phyloP scores from a whole-genome alignment of 92 coral and sea anemone species.

The Phymanthus crucifer region DNA sequence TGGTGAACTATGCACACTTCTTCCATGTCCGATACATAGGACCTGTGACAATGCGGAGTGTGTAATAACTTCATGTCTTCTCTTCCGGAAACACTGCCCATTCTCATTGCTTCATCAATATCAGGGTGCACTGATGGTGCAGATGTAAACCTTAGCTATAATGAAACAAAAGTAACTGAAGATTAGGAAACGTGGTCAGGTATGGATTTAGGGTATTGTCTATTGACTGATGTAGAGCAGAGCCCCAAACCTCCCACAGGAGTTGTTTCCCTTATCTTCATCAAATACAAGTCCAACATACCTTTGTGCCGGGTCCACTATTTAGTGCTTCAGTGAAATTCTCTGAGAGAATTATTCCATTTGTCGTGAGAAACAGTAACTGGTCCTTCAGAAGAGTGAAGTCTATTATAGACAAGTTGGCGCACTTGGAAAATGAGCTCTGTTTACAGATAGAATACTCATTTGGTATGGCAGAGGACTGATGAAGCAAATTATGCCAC shows the following conservation, averaged over 20 bases:
- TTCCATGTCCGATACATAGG: slow-evolving; percentile 38
- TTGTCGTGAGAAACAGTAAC: slow-evolving; percentile 75
- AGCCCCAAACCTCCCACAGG: too few species aligned
- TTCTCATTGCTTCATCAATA: slow-evolving; percentile 48
- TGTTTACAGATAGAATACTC: slow-evolving; percentile 76
- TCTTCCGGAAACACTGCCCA: slow-evolving; percentile 21
- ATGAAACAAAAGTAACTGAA: not conserved
- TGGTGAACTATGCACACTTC: slow-evolving; percentile 52
- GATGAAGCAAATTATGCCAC: slow-evolving; percentile 82
- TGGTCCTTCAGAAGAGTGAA: slow-evolving; percentile 58
- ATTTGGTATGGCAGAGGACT: slow-evolving; percentile 62
- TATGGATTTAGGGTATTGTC: too few species aligned
- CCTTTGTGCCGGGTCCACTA: slow-evolving; percentile 36
- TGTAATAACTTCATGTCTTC: slow-evolving; percentile 59
- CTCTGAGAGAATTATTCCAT: slow-evolving; percentile 72
- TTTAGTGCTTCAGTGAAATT: slow-evolving; percentile 44
- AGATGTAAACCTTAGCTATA: slow-evolving; percentile 54
- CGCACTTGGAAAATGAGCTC: slow-evolving; percentile 55
- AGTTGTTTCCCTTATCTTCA: too few species aligned
- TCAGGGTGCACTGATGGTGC: slow-evolving; percentile 45
- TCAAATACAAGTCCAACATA: not conserved
- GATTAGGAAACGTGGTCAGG: not conserved
- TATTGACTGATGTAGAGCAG: too few species aligned
- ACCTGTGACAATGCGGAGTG: slow-evolving; percentile 65
- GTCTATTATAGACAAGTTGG: slow-evolving; percentile 65